These are phyloP conservation scores for Herpailurus yagouaroundi DNA, from an alignment of 2,113 vertebrate species.

Conservation along the genomic window DNA sequence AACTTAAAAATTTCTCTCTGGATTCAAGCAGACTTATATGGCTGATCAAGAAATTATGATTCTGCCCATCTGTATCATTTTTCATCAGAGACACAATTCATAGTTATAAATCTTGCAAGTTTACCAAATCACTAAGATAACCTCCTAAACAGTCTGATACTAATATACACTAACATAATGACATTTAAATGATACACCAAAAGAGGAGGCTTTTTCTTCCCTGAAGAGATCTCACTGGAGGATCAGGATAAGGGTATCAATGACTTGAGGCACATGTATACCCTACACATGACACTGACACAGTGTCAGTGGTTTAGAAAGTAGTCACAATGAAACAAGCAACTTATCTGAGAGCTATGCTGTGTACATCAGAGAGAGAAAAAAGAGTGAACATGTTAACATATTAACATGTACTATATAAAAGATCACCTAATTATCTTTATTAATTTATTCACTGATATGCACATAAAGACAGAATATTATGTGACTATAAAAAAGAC, in stretches of 20 bases:
- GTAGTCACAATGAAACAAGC: not conserved
- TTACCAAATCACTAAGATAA: not conserved
- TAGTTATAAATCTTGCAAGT: not conserved
- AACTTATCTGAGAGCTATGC: not conserved
- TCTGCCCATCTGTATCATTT: not conserved
- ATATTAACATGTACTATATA: not conserved
- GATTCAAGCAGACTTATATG: not conserved
- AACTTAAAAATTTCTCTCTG: not conserved
- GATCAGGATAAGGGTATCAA: not conserved
- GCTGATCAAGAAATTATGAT: not conserved
- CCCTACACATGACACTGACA: not conserved
- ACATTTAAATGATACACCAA: not conserved
- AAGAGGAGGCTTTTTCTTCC: not conserved
- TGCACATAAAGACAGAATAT: not conserved
- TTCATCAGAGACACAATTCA: not conserved
- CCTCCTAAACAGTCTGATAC: not conserved
- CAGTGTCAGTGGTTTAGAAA: not conserved
- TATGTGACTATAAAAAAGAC: not conserved
- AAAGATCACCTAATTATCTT: not conserved
- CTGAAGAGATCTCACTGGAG: not conserved
- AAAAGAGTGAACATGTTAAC: not conserved
- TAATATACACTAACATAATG: not conserved
- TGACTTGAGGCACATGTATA: not conserved
- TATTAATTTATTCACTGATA: not conserved
- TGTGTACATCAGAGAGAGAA: not conserved